Conservation (phyloP, 1,140 invertebrate species). For the Drosophila rufa region DNA sequence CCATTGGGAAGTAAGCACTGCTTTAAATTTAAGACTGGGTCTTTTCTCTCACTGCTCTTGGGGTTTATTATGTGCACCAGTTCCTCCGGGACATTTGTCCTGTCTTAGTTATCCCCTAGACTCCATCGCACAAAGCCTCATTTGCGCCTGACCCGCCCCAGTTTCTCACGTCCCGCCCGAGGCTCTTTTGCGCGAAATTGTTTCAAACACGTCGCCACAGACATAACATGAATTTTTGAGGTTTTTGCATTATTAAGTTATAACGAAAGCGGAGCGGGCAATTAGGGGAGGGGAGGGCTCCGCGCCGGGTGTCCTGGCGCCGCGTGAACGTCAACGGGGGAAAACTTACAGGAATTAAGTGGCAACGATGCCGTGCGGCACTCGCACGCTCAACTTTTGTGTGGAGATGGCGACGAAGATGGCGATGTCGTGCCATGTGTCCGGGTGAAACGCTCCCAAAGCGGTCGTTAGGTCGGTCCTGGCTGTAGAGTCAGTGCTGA, state of each 20-base stretch:
- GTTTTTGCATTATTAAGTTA: slow-evolving; percentile 72
- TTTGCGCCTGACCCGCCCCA: slow-evolving; percentile 8
- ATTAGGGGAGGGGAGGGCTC: slow-evolving; percentile 51
- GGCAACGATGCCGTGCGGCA: slow-evolving; percentile 50
- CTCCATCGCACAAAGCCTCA: slow-evolving; percentile 18
- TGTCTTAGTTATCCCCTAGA: slow-evolving; percentile 21
- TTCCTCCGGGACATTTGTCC: slow-evolving; percentile 7
- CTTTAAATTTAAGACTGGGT: no score
- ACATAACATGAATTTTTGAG: slow-evolving; percentile 68
- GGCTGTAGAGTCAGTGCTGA: slow-evolving; percentile 23
- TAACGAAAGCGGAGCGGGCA: slow-evolving; percentile 66
- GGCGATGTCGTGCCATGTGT: slow-evolving; percentile 25
- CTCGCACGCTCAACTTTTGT: slow-evolving; percentile 20
- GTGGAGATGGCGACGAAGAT: not conserved
- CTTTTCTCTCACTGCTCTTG: not conserved
- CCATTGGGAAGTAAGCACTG: no score
- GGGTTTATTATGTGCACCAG: slow-evolving; percentile 11
- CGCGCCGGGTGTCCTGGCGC: slow-evolving; percentile 5
- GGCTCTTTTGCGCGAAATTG: slow-evolving; percentile 61
- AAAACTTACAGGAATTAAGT: slow-evolving; percentile 71
- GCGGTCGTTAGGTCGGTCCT: slow-evolving; percentile 66
- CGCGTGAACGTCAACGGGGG: slow-evolving; percentile 53
- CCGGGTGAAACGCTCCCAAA: slow-evolving; percentile 50
- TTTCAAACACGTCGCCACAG: slow-evolving; percentile 69
- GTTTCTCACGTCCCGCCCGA: slow-evolving; percentile 10